These are phyloP conservation scores for Cliona cf. orientalis DNA, from an alignment of 37 sponge, comb jelly and placozoan species.

Conservation along the genomic window DNA sequence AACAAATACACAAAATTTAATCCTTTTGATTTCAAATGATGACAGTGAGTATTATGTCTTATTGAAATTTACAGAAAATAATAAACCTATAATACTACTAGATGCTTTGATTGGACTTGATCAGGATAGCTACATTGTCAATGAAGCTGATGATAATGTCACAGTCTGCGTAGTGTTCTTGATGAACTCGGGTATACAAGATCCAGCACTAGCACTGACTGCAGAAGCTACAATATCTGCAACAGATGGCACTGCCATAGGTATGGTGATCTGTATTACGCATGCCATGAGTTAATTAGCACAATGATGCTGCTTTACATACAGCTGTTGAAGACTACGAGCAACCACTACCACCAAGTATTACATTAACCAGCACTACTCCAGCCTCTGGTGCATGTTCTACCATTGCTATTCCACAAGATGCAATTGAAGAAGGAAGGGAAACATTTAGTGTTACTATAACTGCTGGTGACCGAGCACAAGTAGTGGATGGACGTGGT, in stretches of 20 bases:
- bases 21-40: no score
- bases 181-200: no score
- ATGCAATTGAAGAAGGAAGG: not conserved
- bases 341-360: no score
- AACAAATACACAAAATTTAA: no score
- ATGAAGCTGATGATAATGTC: not conserved
- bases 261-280: not conserved
- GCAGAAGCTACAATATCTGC: not conserved
- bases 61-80: no score
- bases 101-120: not conserved
- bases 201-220: not conserved
- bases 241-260: not conserved
- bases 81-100: no score
- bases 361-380: not conserved
- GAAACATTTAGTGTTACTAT: not conserved
- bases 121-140: not conserved
- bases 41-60: no score
- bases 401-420: not conserved
- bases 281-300: not conserved
- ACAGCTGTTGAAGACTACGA: no score
- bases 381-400: not conserved
- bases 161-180: not conserved
- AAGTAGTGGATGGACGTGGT: no score
- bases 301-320: no score
- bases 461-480: not conserved